These are phyloP conservation scores for Alca torda DNA, from an alignment of 2,797 vertebrate species.

Conservation along the genomic window DNA sequence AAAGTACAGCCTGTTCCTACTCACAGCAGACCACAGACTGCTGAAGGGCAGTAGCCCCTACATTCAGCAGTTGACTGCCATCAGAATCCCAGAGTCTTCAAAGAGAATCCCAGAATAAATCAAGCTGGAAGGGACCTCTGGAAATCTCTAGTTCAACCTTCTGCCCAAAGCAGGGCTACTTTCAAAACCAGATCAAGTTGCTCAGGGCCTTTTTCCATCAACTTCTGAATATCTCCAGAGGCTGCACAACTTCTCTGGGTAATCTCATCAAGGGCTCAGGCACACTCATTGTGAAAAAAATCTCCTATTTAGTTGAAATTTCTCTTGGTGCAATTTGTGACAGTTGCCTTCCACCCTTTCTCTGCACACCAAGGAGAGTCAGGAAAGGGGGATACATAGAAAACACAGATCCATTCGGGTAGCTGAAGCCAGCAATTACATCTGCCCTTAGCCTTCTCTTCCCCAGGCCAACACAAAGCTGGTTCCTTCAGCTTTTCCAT, in stretches of 20 bases:
- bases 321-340: background rate
- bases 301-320: background rate
- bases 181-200: background rate
- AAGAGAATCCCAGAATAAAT: background rate
- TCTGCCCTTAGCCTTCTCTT: background rate
- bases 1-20: background rate
- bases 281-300: background rate
- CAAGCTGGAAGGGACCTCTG: background rate
- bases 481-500: background rate
- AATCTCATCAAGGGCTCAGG: background rate
- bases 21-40: accelerated
- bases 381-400: background rate
- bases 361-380: background rate
- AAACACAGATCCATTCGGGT: background rate
- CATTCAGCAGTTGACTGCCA: background rate
- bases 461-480: background rate
- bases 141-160: background rate
- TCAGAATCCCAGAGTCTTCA: background rate
- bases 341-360: accelerated
- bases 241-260: background rate
- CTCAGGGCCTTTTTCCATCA: background rate
- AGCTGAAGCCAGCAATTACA: accelerated
- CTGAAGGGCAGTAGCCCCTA: background rate
- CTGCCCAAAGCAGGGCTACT: background rate
- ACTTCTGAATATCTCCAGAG: background rate